Evolutionary conservation across 2,888 invertebrate genomes (phyloP), one percentile per base, ranked within the genome.

Genomic region (Pseudococcus viburni): DNA sequence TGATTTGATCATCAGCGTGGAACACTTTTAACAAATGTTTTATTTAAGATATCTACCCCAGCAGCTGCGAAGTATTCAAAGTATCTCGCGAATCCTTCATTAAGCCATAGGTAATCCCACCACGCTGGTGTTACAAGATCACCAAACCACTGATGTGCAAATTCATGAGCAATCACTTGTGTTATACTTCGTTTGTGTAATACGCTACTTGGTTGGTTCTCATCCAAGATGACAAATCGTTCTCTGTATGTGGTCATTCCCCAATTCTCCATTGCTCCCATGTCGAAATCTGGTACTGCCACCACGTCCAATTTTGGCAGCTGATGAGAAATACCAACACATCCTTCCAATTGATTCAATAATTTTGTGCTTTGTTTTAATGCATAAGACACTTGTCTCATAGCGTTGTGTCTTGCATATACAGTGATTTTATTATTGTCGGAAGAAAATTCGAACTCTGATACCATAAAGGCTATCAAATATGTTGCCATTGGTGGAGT

Each of bases 131-230:
- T 98, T 0, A 98, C 98, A 64, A 98, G 93, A 92, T 99, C 98
- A 6, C 99, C 99, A 92, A 99, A 99, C 99, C 99, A 99, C 92
- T 98, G 97, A 92, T 99, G 98, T 0, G 98, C 97, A 85, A 99
- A 92, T 92, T 99, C 99, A 92, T 99, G 98, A 0, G 95, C 95
- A 26, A 96, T 95, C 0, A 73, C 80, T 73, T 64, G n/a, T 0
- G 33, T 33, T 9, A 77, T 8, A 15, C 19, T 19, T 39, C 8
- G 51, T 42, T 19, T 55, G 9, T 85, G 42, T n/a, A 33, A 19
- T n/a, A 51, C 83, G 6, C 86, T 12, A 9, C 33, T 88, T 0
- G 73, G 73, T 8, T 73, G 73, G 0, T 17, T 12, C 7, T 89
- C 73, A 22, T 88, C 22, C 0, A 77, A 22, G 12, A 89, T 11